These are phyloP conservation scores for Hypanus sabinus DNA, from an alignment of 2,113 vertebrate genomes.

Conservation along the genomic window DNA sequence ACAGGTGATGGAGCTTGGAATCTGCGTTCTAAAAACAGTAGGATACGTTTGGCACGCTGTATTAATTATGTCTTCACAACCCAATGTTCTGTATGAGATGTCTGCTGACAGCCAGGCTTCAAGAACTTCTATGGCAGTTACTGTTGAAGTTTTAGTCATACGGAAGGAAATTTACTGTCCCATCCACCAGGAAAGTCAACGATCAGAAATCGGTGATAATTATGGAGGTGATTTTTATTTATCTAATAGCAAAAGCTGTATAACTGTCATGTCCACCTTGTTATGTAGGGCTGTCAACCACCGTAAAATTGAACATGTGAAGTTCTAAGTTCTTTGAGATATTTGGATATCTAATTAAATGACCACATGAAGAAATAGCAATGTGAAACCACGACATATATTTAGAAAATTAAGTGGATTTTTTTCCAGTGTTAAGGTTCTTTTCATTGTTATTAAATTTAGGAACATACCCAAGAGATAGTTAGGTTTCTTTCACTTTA, in stretches of 20 bases:
- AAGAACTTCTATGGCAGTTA: background rate
- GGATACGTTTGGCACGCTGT: background rate
- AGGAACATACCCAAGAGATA: background rate
- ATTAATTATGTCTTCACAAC: conserved; percentile 13
- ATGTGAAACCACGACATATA: background rate
- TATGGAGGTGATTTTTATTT: background rate
- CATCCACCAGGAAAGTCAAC: background rate
- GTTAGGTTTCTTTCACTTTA: too few species aligned
- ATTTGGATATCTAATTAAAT: background rate
- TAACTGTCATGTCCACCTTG: background rate
- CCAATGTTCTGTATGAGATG: background rate
- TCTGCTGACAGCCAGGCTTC: conserved; percentile 18
- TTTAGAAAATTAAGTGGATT: background rate
- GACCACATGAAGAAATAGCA: background rate
- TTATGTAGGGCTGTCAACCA: background rate
- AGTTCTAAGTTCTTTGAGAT: background rate
- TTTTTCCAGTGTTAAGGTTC: background rate
- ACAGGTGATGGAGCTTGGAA: background rate
- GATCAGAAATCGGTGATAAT: background rate
- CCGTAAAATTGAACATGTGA: background rate
- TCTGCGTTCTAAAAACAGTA: background rate
- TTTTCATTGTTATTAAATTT: background rate
- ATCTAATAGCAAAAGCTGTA: background rate
- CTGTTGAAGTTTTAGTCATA: background rate
- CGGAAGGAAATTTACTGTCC: background rate